phyloP scores from a whole-genome alignment of 2,888 invertebrate species.

The Myopa testacea region DNA sequence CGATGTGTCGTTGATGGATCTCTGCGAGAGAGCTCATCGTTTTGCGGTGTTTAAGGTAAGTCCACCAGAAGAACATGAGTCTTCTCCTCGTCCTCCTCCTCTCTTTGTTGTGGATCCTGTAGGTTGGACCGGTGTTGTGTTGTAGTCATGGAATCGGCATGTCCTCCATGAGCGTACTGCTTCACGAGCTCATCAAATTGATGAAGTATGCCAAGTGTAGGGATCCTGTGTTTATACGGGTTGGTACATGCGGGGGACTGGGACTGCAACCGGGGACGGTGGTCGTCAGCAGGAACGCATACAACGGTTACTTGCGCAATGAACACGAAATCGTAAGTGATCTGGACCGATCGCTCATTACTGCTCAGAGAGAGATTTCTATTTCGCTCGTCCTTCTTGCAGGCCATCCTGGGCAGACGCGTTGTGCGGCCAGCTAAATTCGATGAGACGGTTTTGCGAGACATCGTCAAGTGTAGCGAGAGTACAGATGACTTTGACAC shows the following conservation, averaged over 20 bases:
- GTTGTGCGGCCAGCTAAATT: constrained; percentile 84
- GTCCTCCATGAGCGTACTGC: constrained; percentile 93
- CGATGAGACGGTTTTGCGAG: constrained; percentile 75
- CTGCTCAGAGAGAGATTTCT: not conserved
- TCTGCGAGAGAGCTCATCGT: constrained; percentile 87
- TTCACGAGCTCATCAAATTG: constrained; percentile 97
- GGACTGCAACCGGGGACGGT: constrained; percentile 93
- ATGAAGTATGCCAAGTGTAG: constrained; percentile 89
- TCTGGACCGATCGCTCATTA: not conserved
- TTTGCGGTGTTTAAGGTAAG: constrained; percentile 92
- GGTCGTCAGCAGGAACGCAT: constrained; percentile 89
- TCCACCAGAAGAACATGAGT: not conserved
- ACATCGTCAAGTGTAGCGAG: constrained; percentile 55
- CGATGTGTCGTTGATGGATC: constrained; percentile 84
- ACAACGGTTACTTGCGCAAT: constrained; percentile 86
- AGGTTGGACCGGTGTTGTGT: constrained; percentile 65
- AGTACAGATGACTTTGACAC: constrained; percentile 68
- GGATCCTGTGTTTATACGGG: constrained; percentile 91
- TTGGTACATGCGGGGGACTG: constrained; percentile 93
- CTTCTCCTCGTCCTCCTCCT: not conserved
- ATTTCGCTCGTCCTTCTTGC: not conserved
- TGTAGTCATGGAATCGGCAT: constrained; percentile 93
- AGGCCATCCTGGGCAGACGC: constrained; percentile 87
- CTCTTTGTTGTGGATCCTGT: not conserved
- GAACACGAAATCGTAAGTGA: constrained; percentile 82